Evolutionary conservation across 2,113 vertebrate genomes (phyloP), one percentile per base, ranked within the genome.

Genomic region (Pogonocichla stellata): DNA sequence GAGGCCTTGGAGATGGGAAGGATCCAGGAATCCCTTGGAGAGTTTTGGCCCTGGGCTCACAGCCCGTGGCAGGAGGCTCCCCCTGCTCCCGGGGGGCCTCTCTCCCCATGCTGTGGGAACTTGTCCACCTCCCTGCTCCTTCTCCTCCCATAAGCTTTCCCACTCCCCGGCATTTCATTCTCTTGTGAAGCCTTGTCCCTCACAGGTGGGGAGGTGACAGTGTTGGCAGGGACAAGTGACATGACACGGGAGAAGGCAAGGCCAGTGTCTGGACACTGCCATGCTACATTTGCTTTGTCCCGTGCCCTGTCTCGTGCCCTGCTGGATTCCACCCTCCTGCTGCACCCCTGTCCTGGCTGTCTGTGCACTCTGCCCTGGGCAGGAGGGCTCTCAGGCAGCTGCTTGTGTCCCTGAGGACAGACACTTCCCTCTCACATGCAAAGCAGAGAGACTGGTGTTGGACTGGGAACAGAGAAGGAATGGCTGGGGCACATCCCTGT

Each of bases 251-350:
- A 65, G 67, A 36, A 50, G 62, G 57, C 38, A 14, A 47, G 43
- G 57, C n/a, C 71, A 12, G 31, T 0, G 11, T 38, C 29, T 0
- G 1, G 36, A 38, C 53, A 24, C 24, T 43, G 57, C 53, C 0
- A 0, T 5, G 38, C 5, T 61, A 29, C 53, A 0, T 28, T 11
- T 0, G 4, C 61, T 53, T 54, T 42, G 74, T 5, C 36, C 61
- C 47, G 23, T 50, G 23, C 65, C 31, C n/a, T 2, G 8, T 14
- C 4, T 16, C 0, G 2, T 8, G 10, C 19, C 60, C 57, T 1
- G 2, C 14, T 0, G 2, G n/a, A 13, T 8, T 10, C 81, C 60
- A 22, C n/a, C 19, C 34, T 38, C 40, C 12, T 0, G 2, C 47
- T 3, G 20, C 42, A 29, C 12, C 57, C 38, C 24, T 5, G 2